A percentile compares a stretch with the other conserved stretches of the same genome.
phyloP scores from a whole-genome alignment of 2,113 vertebrate genomes.

The Aegotheles bennettii region DNA sequence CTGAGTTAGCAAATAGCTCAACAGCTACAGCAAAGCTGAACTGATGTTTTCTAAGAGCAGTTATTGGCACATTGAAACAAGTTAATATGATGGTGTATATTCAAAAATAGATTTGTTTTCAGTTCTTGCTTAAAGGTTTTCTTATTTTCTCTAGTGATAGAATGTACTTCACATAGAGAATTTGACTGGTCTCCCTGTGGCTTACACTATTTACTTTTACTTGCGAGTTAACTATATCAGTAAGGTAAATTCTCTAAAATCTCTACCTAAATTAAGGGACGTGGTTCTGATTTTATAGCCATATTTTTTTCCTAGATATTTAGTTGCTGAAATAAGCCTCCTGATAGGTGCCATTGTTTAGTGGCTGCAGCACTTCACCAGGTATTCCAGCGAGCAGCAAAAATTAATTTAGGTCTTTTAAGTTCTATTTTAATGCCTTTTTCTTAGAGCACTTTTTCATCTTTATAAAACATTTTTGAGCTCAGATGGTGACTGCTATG shows the following conservation, averaged over 20 bases:
- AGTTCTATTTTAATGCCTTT: neutral
- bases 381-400: neutral
- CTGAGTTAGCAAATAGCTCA: neutral
- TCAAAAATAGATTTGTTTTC: constrained; percentile 24
- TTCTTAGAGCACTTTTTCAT: neutral
- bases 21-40: neutral
- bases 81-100: neutral
- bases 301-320: neutral
- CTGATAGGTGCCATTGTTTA: neutral
- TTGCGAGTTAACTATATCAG: neutral
- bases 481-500: neutral
- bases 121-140: constrained; percentile 10
- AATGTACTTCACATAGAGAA: neutral
- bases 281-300: neutral
- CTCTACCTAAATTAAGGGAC: neutral
- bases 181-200: constrained; percentile 1
- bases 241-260: neutral
- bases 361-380: neutral
- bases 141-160: constrained; percentile 20
- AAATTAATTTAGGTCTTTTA: neutral
- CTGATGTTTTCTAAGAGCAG: neutral
- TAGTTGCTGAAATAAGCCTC: neutral
- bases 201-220: constrained; percentile 7
- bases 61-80: neutral
- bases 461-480: neutral